A percentile compares a stretch with the other conserved stretches of the same genome.
Evolutionary conservation across 2,888 invertebrate genomes (phyloP).

Genomic region (Heliconius sara): DNA sequence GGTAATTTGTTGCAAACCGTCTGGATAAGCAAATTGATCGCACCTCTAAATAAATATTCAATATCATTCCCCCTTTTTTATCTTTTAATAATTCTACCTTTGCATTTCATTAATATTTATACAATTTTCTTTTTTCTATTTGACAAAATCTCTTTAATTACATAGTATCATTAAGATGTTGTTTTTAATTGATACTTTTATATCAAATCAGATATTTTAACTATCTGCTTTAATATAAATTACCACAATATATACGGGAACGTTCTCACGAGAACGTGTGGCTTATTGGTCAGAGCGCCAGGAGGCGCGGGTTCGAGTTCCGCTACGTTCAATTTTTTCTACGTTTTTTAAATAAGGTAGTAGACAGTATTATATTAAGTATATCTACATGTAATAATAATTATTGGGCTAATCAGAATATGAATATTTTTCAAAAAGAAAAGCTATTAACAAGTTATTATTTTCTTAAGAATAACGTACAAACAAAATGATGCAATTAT

Average conservation of each 20-base stretch:
- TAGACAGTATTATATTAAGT: too few species aligned
- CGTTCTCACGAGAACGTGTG: too few species aligned
- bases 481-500: not conserved
- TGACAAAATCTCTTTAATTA: not conserved
- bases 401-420: too few species aligned
- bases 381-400: too few species aligned
- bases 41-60: constrained; percentile 71
- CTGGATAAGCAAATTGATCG: constrained; percentile 80
- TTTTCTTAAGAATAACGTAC: not conserved
- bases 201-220: too few species aligned
- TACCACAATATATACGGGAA: too few species aligned
- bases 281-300: too few species aligned
- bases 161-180: not conserved
- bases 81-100: constrained; percentile 34
- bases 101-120: constrained; percentile 4
- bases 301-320: too few species aligned
- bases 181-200: not conserved
- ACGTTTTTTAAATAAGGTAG: too few species aligned
- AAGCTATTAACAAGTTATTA: not conserved
- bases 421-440: not conserved
- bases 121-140: not conserved
- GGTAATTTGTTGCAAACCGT: constrained; percentile 81
- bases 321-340: too few species aligned
- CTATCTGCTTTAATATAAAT: too few species aligned
- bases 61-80: constrained; percentile 51